Conservation (phyloP, 2,797 vertebrate species). For the Vireo griseus region DNA sequence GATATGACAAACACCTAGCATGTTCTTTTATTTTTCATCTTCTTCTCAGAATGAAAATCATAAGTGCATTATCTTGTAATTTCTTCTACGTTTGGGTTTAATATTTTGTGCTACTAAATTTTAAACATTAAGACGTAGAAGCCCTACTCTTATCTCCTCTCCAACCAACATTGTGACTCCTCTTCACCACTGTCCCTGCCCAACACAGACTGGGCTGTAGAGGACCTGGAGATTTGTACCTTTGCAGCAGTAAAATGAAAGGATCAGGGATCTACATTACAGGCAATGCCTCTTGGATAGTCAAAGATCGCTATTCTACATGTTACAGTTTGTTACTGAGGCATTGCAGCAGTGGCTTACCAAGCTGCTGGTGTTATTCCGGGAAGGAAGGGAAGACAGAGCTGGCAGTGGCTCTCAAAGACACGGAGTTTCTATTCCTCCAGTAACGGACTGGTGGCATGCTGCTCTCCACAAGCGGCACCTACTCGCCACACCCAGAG, state of each 20-base stretch:
- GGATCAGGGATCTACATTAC: background rate
- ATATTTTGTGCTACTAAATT: background rate
- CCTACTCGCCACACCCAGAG: background rate
- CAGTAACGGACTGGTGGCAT: rapidly evolving
- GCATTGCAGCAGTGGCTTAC: background rate
- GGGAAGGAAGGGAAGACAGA: background rate
- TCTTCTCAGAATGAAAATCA: background rate
- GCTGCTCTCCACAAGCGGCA: background rate
- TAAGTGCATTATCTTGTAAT: background rate
- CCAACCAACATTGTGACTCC: background rate
- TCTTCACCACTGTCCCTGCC: rapidly evolving
- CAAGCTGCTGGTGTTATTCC: background rate
- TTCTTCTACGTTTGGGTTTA: background rate
- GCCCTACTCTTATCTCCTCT: background rate
- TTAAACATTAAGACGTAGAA: background rate
- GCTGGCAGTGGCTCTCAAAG: background rate
- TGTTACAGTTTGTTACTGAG: background rate
- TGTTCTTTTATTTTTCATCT: background rate
- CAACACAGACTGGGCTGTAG: background rate
- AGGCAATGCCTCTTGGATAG: background rate
- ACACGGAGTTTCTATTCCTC: background rate
- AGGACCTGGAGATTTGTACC: background rate
- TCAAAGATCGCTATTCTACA: background rate
- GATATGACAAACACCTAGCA: background rate
- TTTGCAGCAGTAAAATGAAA: background rate